Percentiles rank a stretch among this genome's conserved stretches.
phyloP scores from a whole-genome alignment of 2,113 vertebrate species.

The Heterotilapia buettikoferi region DNA sequence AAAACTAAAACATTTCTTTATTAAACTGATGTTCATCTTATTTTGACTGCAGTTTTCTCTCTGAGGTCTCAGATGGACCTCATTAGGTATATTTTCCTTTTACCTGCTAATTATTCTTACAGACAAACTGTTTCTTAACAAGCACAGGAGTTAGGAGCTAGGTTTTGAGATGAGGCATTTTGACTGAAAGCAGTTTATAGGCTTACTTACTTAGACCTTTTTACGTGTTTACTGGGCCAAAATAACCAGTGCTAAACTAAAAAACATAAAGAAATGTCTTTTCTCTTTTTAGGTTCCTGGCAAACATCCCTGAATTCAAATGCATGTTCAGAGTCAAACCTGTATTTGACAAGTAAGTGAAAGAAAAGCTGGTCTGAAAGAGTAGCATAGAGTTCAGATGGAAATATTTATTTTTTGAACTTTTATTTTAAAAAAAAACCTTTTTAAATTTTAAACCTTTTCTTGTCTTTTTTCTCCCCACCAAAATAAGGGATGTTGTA shows the following conservation, averaged over 20 bases:
- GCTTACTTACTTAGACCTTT: neutral
- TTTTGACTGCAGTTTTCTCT: neutral
- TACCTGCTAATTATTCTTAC: neutral
- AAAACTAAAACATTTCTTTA: neutral
- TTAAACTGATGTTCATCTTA: neutral
- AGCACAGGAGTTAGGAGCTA: neutral
- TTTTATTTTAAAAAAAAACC: neutral
- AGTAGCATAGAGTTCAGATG: neutral
- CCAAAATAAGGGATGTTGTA: slow-evolving; percentile 76
- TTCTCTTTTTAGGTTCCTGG: slow-evolving; percentile 76
- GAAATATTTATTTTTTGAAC: neutral
- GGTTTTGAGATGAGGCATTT: neutral
- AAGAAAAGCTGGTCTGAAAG: neutral
- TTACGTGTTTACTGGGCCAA: neutral
- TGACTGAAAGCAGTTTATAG: neutral
- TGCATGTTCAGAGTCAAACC: slow-evolving; percentile 85
- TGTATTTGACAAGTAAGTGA: slow-evolving; percentile 88
- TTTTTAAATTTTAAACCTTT: neutral
- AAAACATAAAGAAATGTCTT: neutral
- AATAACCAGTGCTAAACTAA: neutral
- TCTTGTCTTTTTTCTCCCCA: neutral
- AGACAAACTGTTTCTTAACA: neutral
- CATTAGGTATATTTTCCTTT: neutral
- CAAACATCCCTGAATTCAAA: slow-evolving; percentile 84
- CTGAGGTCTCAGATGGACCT: neutral